phyloP scores from a whole-genome alignment of 1,140 invertebrate species.

The Sycobia sp. region DNA sequence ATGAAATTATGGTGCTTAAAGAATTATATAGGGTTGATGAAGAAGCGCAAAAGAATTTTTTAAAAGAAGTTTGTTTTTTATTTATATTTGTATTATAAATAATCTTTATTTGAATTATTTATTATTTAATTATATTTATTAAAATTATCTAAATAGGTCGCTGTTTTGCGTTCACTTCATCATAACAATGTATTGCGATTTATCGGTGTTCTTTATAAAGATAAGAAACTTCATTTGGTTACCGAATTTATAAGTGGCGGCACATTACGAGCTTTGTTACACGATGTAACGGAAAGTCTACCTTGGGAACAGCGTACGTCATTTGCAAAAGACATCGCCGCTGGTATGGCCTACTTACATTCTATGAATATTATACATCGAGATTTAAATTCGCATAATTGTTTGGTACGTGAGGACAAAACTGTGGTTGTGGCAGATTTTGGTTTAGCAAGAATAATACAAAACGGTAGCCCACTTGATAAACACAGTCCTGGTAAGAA shows the following conservation, averaged over 20 bases:
- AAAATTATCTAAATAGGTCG: constrained; percentile 66
- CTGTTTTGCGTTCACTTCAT: constrained; percentile 83
- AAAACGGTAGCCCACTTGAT: constrained; percentile 55
- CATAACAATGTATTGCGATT: constrained; percentile 91
- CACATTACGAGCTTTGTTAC: constrained; percentile 83
- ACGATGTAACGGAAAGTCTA: constrained; percentile 72
- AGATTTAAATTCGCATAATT: constrained; percentile 96
- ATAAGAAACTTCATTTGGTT: constrained; percentile 87
- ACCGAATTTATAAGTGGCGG: constrained; percentile 92
- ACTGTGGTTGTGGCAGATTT: constrained; percentile 95
- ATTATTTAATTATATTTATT: too few relatives aligned
- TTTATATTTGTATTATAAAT: not conserved
- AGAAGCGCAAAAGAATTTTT: constrained; percentile 90
- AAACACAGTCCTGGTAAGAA: constrained; percentile 37
- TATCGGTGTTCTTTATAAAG: constrained; percentile 92
- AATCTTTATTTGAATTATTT: too few relatives aligned
- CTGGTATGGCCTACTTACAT: constrained; percentile 93
- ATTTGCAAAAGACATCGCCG: constrained; percentile 89
- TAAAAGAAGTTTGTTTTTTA: constrained; percentile 78
- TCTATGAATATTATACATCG: constrained; percentile 93
- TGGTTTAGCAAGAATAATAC: constrained; percentile 87
- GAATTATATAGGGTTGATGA: constrained; percentile 92
- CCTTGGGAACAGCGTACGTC: constrained; percentile 83
- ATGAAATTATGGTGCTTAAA: constrained; percentile 94
- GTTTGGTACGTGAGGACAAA: constrained; percentile 87